These are phyloP conservation scores for Antechinus flavipes DNA, from an alignment of 2,113 vertebrate genomes.

Conservation along the genomic window DNA sequence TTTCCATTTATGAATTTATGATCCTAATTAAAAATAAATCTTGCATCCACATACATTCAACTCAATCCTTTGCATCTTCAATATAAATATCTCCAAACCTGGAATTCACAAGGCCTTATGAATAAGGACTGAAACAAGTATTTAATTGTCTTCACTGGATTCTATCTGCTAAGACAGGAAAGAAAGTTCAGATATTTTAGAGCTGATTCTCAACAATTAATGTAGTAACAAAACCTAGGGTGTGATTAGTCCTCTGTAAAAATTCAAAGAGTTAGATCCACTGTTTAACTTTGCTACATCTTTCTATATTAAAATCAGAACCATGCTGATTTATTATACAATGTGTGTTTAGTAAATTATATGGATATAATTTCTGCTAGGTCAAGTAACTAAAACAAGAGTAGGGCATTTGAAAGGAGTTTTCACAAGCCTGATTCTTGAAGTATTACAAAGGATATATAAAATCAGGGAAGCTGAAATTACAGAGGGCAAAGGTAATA, in stretches of 20 bases:
- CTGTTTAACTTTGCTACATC: background rate
- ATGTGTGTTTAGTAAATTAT: background rate
- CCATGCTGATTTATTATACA: background rate
- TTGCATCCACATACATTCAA: background rate
- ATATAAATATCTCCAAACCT: background rate
- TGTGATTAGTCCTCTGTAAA: background rate
- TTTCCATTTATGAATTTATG: background rate
- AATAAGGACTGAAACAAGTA: background rate
- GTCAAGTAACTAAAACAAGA: background rate
- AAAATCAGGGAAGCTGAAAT: background rate
- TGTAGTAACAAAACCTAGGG: background rate
- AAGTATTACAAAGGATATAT: background rate
- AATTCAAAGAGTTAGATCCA: background rate
- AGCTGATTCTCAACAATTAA: background rate
- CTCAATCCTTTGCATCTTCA: background rate
- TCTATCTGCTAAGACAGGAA: background rate
- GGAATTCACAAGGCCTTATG: background rate
- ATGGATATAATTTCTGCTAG: background rate
- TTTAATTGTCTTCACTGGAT: background rate
- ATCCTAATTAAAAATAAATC: background rate
- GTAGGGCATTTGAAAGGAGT: background rate
- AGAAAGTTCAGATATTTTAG: background rate
- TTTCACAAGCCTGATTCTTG: background rate
- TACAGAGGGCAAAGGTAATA: background rate
- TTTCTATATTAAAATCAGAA: conserved; percentile 1